These are phyloP conservation scores for Tretioscincus oriximinensis DNA, from an alignment of 2,113 vertebrate genomes.

Conservation along the genomic window DNA sequence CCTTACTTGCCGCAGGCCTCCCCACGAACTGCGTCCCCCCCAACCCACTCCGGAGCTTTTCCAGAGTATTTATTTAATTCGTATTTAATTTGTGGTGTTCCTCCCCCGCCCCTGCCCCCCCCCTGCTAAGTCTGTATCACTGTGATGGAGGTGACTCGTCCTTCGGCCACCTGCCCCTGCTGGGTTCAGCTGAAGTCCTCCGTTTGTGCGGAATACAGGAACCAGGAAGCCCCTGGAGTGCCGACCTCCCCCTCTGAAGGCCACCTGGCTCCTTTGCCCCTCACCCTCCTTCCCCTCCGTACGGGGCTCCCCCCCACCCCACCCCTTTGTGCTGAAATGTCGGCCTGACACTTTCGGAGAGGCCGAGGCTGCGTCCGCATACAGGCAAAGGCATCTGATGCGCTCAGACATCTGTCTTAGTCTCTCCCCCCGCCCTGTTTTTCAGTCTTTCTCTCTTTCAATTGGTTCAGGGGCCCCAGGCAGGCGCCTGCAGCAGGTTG, in stretches of 20 bases:
- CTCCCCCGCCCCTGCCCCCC: conserved; percentile 46
- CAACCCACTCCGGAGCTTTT: conserved; percentile 66
- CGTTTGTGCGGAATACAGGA: background rate
- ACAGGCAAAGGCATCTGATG: conserved; percentile 1
- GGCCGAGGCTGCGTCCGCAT: background rate
- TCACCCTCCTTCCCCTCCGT: background rate
- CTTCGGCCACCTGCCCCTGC: background rate
- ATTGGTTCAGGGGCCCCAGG: conserved; percentile 26
- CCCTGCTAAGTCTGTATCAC: conserved; percentile 80
- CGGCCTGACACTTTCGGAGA: background rate
- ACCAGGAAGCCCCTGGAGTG: background rate
- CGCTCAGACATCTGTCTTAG: background rate
- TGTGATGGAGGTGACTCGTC: conserved; percentile 59
- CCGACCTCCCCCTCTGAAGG: background rate
- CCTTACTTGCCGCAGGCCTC: background rate
- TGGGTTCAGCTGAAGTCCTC: background rate
- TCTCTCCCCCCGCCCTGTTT: background rate
- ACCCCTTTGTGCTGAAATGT: background rate
- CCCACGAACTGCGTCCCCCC: conserved; percentile 49
- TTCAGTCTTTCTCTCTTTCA: background rate
- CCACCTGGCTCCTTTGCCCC: background rate
- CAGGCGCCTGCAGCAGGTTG: background rate
- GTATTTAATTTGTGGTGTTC: conserved; percentile 83
- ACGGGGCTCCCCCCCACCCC: no score
- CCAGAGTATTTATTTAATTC: conserved; percentile 85